A percentile compares a stretch with the other conserved stretches of the same genome.
These are phyloP conservation scores for Lottia scabra DNA, from an alignment of 2,888 invertebrate genomes.

Conservation along the genomic window DNA sequence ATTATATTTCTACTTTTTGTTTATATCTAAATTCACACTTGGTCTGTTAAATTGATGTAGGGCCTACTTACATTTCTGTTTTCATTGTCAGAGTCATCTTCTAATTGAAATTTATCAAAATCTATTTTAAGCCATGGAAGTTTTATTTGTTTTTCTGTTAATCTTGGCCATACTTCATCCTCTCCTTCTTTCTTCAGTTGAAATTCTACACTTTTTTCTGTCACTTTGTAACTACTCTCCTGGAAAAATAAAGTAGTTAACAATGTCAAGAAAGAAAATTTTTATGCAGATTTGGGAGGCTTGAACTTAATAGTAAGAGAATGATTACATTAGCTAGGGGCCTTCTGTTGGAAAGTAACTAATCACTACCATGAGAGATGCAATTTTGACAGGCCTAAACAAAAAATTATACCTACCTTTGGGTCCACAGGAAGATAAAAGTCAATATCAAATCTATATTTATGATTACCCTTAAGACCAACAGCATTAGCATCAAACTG, in stretches of 20 bases:
- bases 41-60: too few species aligned
- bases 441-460: constrained; percentile 81
- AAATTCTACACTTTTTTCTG: constrained; percentile 84
- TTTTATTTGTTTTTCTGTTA: constrained; percentile 84
- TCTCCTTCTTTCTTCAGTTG: constrained; percentile 77
- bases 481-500: constrained; percentile 81
- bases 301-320: too few species aligned
- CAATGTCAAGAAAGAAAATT: background rate
- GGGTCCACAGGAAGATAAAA: constrained; percentile 77
- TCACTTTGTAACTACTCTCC: constrained; percentile 70
- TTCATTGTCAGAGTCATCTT: constrained; percentile 76
- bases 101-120: constrained; percentile 89
- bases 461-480: constrained; percentile 83
- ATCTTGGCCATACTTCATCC: constrained; percentile 84
- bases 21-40: too few species aligned
- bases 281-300: too few species aligned
- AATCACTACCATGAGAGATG: too few species aligned
- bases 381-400: too few species aligned
- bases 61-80: constrained; percentile 23
- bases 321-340: background rate
- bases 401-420: constrained; percentile 67
- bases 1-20: too few species aligned
- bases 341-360: too few species aligned
- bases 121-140: constrained; percentile 94
- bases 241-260: constrained; percentile 44